phyloP scores from a whole-genome alignment of 1,140 invertebrate genomes.

The Papilio xuthus region DNA sequence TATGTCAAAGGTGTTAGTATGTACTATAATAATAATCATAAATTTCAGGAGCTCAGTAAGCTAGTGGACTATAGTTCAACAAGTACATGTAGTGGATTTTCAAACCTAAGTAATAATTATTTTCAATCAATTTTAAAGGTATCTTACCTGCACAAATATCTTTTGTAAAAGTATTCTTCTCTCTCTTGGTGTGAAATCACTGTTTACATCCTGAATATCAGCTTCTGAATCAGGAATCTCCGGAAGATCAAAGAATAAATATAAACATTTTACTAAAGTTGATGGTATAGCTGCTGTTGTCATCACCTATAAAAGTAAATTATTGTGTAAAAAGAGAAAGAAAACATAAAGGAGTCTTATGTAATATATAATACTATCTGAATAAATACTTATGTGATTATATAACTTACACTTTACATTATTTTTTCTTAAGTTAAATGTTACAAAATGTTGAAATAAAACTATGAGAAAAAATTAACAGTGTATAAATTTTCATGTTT shows the following conservation, averaged over 20 bases:
- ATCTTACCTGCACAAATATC: conserved; percentile 95
- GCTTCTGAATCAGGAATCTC: conserved; percentile 92
- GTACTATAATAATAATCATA: no score
- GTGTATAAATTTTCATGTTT: background rate
- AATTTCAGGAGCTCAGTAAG: no score
- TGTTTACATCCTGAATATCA: conserved; percentile 86
- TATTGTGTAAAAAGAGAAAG: background rate
- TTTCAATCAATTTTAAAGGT: conserved; percentile 20
- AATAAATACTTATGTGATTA: conserved; percentile 4
- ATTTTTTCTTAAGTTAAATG: background rate
- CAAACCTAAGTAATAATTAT: conserved; percentile 8
- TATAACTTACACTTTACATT: background rate
- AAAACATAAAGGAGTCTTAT: background rate
- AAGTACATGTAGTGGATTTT: background rate
- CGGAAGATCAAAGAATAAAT: conserved; percentile 99
- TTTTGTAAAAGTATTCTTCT: conserved; percentile 96
- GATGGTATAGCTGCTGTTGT: conserved; percentile 97
- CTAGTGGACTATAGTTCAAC: no score
- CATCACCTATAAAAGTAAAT: conserved; percentile 88
- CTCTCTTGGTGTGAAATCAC: conserved; percentile 95
- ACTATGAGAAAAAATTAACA: background rate
- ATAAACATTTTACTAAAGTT: conserved; percentile 98
- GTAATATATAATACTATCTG: background rate
- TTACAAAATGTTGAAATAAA: background rate
- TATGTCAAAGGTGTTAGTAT: no score